Conservation (phyloP, 2,888 invertebrate species). For the Apocheima hispidaria region DNA sequence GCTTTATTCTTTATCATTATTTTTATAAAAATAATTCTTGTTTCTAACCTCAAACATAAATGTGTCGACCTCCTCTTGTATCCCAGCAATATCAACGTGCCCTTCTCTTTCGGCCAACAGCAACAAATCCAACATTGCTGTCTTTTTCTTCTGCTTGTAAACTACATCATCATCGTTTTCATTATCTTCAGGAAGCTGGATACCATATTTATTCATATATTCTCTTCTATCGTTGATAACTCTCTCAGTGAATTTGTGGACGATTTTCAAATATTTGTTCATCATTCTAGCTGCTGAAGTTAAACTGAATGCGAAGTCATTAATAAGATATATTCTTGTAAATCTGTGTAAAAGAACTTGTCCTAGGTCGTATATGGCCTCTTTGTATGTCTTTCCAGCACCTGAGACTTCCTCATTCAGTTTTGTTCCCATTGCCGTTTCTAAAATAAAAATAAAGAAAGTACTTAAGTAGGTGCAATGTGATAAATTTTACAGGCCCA, state of each 20-base stretch:
- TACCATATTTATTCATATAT: conserved; percentile 42
- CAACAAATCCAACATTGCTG: conserved; percentile 85
- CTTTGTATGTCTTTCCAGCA: conserved; percentile 82
- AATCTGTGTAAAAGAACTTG: conserved; percentile 64
- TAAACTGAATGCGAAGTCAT: conserved; percentile 81
- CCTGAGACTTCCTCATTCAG: conserved; percentile 74
- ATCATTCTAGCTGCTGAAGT: conserved; percentile 80
- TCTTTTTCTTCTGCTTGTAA: conserved; percentile 75
- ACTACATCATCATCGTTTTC: conserved; percentile 48
- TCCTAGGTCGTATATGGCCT: conserved; percentile 81
- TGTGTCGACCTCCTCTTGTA: conserved; percentile 88
- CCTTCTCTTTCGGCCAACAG: conserved; percentile 79
- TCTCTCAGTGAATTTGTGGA: conserved; percentile 71
- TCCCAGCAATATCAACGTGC: conserved; percentile 79
- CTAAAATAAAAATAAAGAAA: conserved; percentile 64
- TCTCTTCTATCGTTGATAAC: conserved; percentile 66
- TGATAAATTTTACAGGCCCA: too few species aligned
- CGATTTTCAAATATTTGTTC: conserved; percentile 61
- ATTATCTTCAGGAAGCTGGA: conserved; percentile 36
- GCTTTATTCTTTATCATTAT: too few species aligned
- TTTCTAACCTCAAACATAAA: conserved; percentile 86
- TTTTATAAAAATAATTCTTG: not conserved
- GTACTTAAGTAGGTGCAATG: too few species aligned
- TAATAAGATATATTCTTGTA: conserved; percentile 85
- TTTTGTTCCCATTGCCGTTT: conserved; percentile 89